Evolutionary conservation across 2,888 invertebrate genomes (phyloP).

Genomic region (Rosalia funebris): DNA sequence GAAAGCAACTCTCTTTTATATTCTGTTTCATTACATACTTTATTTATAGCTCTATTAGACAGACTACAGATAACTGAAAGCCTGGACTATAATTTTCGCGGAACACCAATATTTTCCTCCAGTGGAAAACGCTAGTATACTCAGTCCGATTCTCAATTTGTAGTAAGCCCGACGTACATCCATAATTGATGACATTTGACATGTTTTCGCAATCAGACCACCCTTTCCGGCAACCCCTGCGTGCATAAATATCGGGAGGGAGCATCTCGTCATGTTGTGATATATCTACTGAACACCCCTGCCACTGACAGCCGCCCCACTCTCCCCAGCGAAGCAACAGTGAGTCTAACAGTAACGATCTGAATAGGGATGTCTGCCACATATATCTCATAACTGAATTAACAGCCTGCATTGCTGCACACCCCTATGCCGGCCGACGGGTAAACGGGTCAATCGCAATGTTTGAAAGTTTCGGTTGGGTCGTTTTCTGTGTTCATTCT

Average conservation of each 20-base stretch:
- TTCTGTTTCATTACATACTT: too few relatives aligned
- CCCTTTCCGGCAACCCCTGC: slow-evolving; percentile 37
- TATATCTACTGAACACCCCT: slow-evolving; percentile 40
- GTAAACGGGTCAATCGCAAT: slow-evolving; percentile 16
- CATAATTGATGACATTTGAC: slow-evolving; percentile 41
- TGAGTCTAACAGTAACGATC: slow-evolving; percentile 33
- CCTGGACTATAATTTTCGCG: too few relatives aligned
- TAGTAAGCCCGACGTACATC: not conserved
- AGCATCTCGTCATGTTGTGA: slow-evolving; percentile 25
- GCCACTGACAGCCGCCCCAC: slow-evolving; percentile 33
- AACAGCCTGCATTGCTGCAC: slow-evolving; percentile 33
- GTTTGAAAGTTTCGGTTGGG: not conserved
- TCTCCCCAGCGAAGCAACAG: slow-evolving; percentile 14
- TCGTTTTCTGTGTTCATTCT: not conserved
- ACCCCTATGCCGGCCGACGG: not conserved
- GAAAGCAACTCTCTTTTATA: too few relatives aligned
- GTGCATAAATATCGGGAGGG: slow-evolving; percentile 31
- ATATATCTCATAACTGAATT: slow-evolving; percentile 47
- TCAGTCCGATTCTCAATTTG: not conserved
- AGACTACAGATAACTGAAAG: too few relatives aligned
- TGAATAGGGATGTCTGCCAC: slow-evolving; percentile 40
- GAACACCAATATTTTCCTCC: too few relatives aligned
- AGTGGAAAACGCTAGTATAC: too few relatives aligned
- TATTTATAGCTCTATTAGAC: too few relatives aligned
- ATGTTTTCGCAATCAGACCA: slow-evolving; percentile 42